phyloP scores from a whole-genome alignment of 2,888 invertebrate genomes.

The Lasioglossum pauxillum region DNA sequence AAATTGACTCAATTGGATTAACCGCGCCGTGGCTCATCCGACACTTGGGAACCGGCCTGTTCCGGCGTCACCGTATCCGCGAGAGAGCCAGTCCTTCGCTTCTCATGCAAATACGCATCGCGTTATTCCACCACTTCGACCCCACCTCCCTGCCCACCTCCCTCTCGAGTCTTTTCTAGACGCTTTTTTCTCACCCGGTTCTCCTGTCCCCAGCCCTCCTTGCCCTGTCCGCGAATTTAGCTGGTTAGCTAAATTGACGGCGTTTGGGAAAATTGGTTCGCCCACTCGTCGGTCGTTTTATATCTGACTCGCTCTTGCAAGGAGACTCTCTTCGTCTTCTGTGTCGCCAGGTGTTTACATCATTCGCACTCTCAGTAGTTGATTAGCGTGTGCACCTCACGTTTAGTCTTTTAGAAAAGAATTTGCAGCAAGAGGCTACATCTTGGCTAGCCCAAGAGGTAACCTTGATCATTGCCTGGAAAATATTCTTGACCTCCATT shows the following conservation, averaged over 20 bases:
- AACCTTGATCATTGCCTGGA: not conserved
- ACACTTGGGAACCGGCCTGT: constrained; percentile 83
- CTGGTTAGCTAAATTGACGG: constrained; percentile 77
- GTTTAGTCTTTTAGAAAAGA: not conserved
- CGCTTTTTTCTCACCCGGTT: constrained; percentile 63
- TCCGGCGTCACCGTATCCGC: constrained; percentile 73
- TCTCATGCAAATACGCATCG: constrained; percentile 82
- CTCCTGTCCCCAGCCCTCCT: constrained; percentile 53
- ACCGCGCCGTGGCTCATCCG: constrained; percentile 82
- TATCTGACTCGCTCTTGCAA: constrained; percentile 43
- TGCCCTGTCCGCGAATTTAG: constrained; percentile 74
- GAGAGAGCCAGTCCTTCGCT: constrained; percentile 76
- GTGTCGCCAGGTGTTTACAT: constrained; percentile 14
- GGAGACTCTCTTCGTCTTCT: constrained; percentile 44
- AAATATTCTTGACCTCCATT: not conserved
- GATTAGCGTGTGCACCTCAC: not conserved
- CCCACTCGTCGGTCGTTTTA: constrained; percentile 51
- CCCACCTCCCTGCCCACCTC: constrained; percentile 30
- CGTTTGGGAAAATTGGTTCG: constrained; percentile 75
- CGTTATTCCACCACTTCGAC: constrained; percentile 69
- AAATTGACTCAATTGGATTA: constrained; percentile 84
- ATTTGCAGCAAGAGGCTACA: not conserved
- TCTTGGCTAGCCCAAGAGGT: not conserved
- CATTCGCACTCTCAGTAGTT: not conserved
- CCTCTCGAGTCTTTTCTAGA: constrained; percentile 53